A percentile compares a stretch with the other conserved stretches of the same genome.
Evolutionary conservation across 2,797 vertebrate species (phyloP).

Genomic region (Bradypus variegatus): DNA sequence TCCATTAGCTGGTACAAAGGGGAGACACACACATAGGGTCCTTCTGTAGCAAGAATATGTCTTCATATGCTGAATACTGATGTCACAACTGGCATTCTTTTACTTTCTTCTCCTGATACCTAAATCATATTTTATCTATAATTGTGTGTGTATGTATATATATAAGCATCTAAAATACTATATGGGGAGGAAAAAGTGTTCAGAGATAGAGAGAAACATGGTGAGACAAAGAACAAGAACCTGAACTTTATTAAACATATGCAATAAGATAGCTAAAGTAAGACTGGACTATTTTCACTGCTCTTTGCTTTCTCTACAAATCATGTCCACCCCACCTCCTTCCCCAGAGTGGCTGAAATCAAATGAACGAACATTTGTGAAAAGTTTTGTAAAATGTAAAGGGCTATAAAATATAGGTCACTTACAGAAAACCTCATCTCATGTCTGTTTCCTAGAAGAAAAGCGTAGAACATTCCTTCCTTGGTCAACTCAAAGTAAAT

Average conservation of each 20-base stretch:
- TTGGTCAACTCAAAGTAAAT: not conserved
- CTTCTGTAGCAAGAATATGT: not conserved
- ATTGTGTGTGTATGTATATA: not conserved
- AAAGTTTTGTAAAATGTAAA: slow-evolving; percentile 1
- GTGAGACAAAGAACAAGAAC: not conserved
- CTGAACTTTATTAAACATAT: not conserved
- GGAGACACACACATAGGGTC: not conserved
- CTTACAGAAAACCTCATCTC: not conserved
- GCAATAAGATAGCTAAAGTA: not conserved
- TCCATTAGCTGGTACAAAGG: not conserved
- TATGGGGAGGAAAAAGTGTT: not conserved
- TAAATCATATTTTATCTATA: not conserved
- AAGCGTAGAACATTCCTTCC: not conserved
- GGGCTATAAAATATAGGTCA: not conserved
- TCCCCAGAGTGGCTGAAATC: not conserved
- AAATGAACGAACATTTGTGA: not conserved
- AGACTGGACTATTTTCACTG: not conserved
- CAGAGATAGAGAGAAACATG: not conserved
- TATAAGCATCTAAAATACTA: not conserved
- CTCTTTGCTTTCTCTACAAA: not conserved
- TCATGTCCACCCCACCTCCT: not conserved
- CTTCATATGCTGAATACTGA: not conserved
- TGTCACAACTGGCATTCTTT: not conserved
- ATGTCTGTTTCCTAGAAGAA: not conserved
- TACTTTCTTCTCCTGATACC: not conserved